A percentile compares a stretch with the other conserved stretches of the same genome.
These are phyloP conservation scores for Antedon bifida DNA, from an alignment of 35 echinoderm and acorn worm genomes.

Conservation along the genomic window DNA sequence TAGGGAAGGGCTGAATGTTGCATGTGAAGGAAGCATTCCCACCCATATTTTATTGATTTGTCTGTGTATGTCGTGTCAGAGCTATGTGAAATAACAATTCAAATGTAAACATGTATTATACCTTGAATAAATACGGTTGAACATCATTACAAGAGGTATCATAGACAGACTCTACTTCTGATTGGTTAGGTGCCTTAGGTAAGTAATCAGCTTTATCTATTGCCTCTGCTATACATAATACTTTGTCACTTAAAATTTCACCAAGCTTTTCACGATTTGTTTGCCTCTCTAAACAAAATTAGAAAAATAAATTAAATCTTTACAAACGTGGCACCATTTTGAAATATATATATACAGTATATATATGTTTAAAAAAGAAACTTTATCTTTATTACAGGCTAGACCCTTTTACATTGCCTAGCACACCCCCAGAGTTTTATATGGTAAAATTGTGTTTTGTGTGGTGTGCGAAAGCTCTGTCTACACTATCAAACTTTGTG, in stretches of 20 bases:
- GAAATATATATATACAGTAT: not conserved
- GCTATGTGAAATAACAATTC: too few relatives aligned
- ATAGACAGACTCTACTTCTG: conserved; percentile 76
- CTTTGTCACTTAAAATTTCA: conserved; percentile 64
- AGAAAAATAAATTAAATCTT: not conserved
- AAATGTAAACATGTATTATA: conserved; percentile 6
- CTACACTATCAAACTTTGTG: too few relatives aligned
- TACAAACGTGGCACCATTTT: not conserved
- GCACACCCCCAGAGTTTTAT: too few relatives aligned
- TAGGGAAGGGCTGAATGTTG: too few relatives aligned
- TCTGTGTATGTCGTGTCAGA: too few relatives aligned
- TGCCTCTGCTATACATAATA: conserved; percentile 81
- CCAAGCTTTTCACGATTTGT: conserved; percentile 80
- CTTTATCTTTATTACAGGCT: too few relatives aligned
- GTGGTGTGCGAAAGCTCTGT: too few relatives aligned
- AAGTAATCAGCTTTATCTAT: conserved; percentile 90
- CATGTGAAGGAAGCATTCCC: too few relatives aligned
- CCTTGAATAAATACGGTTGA: conserved; percentile 91
- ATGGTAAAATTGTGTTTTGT: too few relatives aligned
- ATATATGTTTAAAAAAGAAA: too few relatives aligned
- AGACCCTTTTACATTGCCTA: too few relatives aligned
- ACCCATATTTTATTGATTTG: too few relatives aligned
- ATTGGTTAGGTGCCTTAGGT: conserved; percentile 90
- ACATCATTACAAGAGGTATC: conserved; percentile 69
- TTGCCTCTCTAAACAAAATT: conserved; percentile 70